Conservation (phyloP, 1,140 invertebrate species). For the Drosophila rhopaloa region DNA sequence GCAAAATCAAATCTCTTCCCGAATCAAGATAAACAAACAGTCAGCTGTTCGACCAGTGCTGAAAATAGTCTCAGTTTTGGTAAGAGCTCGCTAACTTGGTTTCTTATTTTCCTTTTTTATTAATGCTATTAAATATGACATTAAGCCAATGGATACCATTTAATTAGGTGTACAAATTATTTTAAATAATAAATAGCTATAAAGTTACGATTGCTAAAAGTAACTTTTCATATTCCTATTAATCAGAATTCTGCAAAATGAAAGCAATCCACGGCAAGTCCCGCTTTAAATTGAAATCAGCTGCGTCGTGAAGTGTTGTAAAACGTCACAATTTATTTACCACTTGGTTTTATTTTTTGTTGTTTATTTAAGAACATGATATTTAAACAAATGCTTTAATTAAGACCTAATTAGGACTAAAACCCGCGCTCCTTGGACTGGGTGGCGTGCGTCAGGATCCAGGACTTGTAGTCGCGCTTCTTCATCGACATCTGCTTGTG, state of each 20-base stretch:
- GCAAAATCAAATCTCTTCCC: conserved; percentile 6
- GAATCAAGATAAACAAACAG: conserved; percentile 39
- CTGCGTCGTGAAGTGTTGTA: neutral
- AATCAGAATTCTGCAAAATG: too few relatives aligned
- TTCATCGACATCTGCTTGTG: conserved; percentile 92
- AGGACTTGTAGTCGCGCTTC: conserved; percentile 87
- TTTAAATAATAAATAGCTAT: too few relatives aligned
- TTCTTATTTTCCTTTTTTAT: conserved; percentile 5
- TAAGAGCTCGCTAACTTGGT: neutral
- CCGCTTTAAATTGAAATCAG: neutral
- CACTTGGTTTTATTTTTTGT: neutral
- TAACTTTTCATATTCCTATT: too few relatives aligned
- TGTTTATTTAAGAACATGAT: conserved; percentile 11
- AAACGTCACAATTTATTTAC: neutral
- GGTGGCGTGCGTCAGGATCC: conserved; percentile 90
- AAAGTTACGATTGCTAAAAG: too few relatives aligned
- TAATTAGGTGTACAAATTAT: too few relatives aligned
- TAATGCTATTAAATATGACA: too few relatives aligned
- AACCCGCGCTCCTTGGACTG: conserved; percentile 87
- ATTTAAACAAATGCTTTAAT: conserved; percentile 18
- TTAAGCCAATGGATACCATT: too few relatives aligned
- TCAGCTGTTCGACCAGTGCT: conserved; percentile 3
- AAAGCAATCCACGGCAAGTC: too few relatives aligned
- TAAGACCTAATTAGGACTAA: conserved; percentile 77
- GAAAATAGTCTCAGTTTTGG: conserved; percentile 20